Conservation (phyloP, 1,140 invertebrate species). For the Brachionus rubens region DNA sequence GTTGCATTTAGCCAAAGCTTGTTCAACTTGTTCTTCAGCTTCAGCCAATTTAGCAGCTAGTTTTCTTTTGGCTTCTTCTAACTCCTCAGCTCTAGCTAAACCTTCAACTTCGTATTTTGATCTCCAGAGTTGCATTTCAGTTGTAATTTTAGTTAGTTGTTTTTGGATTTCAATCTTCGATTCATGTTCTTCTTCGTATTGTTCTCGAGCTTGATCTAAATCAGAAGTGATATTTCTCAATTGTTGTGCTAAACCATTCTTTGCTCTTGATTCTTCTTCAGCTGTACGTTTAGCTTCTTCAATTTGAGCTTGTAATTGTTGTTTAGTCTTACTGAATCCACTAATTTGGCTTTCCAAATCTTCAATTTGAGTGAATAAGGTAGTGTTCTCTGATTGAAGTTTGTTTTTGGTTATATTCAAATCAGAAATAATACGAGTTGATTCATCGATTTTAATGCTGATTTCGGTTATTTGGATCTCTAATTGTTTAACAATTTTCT, state of each 20-base stretch:
- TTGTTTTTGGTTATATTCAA: slow-evolving; percentile 21
- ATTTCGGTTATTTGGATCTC: slow-evolving; percentile 90
- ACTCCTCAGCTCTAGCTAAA: slow-evolving; percentile 88
- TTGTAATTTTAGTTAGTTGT: slow-evolving; percentile 94
- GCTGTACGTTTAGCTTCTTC: slow-evolving; percentile 52
- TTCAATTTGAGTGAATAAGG: slow-evolving; percentile 19
- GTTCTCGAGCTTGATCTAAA: slow-evolving; percentile 91
- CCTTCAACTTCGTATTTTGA: slow-evolving; percentile 50
- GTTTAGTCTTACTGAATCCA: slow-evolving; percentile 3
- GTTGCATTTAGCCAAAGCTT: slow-evolving; percentile 90
- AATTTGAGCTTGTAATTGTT: slow-evolving; percentile 29
- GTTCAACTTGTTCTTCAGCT: slow-evolving; percentile 74
- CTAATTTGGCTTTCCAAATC: slow-evolving; percentile 44
- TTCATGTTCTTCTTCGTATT: slow-evolving; percentile 85
- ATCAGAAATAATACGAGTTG: slow-evolving; percentile 23
- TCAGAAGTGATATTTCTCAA: slow-evolving; percentile 87
- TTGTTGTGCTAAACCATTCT: slow-evolving; percentile 51
- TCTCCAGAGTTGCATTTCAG: slow-evolving; percentile 68
- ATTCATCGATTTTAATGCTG: slow-evolving; percentile 83
- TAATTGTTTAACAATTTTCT: slow-evolving; percentile 92
- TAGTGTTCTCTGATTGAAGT: slow-evolving; percentile 9
- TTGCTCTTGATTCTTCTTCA: slow-evolving; percentile 54
- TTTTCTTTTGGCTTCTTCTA: slow-evolving; percentile 96
- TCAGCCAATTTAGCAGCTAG: slow-evolving; percentile 90
- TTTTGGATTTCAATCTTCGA: slow-evolving; percentile 70